These are phyloP conservation scores for Cyprinodon tularosa DNA, from an alignment of 2,113 vertebrate species.

Conservation along the genomic window DNA sequence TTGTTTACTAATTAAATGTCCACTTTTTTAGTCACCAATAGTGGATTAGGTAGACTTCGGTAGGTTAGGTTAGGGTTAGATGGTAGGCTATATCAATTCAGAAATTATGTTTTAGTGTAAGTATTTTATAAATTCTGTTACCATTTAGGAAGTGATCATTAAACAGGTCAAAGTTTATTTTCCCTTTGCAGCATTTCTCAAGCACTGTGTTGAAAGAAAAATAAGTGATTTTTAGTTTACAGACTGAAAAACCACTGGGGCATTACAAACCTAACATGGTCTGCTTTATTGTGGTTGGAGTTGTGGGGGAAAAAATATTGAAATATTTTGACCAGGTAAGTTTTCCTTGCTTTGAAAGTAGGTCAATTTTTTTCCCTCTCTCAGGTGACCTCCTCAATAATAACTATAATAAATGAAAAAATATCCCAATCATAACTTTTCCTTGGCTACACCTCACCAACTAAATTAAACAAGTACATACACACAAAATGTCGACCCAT, in stretches of 20 bases:
- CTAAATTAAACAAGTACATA: constrained; percentile 2
- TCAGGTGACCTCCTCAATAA: not conserved
- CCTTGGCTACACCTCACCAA: constrained; percentile 3
- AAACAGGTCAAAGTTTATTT: not conserved
- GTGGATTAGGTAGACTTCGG: too few species aligned
- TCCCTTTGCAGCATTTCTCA: not conserved
- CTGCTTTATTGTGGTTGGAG: not conserved
- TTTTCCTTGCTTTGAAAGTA: not conserved
- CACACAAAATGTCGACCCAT: not conserved
- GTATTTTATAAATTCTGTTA: not conserved
- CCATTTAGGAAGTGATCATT: not conserved
- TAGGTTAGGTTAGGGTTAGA: too few species aligned
- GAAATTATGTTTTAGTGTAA: not conserved
- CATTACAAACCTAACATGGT: not conserved
- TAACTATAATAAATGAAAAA: not conserved
- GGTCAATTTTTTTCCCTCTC: not conserved
- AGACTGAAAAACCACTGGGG: not conserved
- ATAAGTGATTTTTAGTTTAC: not conserved
- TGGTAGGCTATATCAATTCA: not conserved
- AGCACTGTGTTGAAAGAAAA: constrained; percentile 2
- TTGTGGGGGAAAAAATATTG: not conserved
- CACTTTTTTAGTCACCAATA: too few species aligned
- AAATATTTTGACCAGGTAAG: not conserved
- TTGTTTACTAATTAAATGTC: too few species aligned
- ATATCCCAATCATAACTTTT: not conserved